phyloP scores from a whole-genome alignment of 2,797 vertebrate genomes.

The Galagoides demidoff region DNA sequence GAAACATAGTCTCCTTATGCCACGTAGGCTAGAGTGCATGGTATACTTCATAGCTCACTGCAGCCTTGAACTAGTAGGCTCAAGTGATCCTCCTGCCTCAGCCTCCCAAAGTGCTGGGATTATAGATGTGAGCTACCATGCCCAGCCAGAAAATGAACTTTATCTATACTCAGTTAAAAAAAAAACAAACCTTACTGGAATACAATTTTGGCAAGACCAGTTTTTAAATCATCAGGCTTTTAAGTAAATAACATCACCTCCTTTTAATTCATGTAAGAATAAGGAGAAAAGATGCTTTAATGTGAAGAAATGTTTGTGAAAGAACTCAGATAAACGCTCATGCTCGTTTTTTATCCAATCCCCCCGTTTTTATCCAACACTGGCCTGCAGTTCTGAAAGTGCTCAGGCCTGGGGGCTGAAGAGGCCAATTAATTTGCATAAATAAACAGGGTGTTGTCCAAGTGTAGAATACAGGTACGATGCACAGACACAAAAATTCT shows the following conservation, averaged over 20 bases:
- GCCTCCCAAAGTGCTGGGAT: neutral
- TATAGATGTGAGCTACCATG: neutral
- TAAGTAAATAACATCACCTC: neutral
- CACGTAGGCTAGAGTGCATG: neutral
- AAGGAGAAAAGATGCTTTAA: neutral
- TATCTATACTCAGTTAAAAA: neutral
- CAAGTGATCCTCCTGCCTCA: neutral
- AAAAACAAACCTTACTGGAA: neutral
- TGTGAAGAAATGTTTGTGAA: neutral
- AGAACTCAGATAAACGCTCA: neutral
- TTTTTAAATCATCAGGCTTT: constrained; percentile 13
- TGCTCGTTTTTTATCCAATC: neutral
- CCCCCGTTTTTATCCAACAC: too few relatives aligned
- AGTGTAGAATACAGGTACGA: neutral
- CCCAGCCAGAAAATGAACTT: neutral
- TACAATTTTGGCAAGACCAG: neutral
- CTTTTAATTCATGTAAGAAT: neutral
- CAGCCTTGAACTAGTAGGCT: neutral
- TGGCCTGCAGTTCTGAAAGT: neutral
- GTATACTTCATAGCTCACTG: neutral
- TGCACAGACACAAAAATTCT: neutral
- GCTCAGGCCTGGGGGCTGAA: neutral
- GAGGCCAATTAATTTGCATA: neutral
- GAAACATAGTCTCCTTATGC: neutral
- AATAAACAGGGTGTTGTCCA: neutral